These are phyloP conservation scores for Criorhina ranunculi DNA, from an alignment of 2,888 invertebrate species.

Conservation along the genomic window DNA sequence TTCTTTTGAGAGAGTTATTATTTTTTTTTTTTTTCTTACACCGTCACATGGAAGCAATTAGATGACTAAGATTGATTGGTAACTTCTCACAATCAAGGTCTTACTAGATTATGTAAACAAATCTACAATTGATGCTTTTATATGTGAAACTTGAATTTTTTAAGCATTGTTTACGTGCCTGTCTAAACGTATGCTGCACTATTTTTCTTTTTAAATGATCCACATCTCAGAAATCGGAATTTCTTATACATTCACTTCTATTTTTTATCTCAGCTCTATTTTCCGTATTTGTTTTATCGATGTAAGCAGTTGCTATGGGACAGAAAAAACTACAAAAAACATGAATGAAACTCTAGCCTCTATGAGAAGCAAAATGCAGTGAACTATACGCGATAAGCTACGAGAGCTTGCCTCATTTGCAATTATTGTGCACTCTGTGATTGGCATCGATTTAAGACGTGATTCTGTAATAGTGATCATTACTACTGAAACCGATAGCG, in stretches of 20 bases:
- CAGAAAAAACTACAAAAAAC: not conserved
- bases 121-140: conserved; percentile 38
- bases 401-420: conserved; percentile 8
- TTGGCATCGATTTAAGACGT: conserved; percentile 29
- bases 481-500: conserved; percentile 3
- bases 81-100: conserved; percentile 3
- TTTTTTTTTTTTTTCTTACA: conserved; percentile 10
- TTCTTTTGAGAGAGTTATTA: not conserved
- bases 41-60: conserved; percentile 30
- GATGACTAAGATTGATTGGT: not conserved
- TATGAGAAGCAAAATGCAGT: not conserved
- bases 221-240: conserved; percentile 9
- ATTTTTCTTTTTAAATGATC: not conserved
- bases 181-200: not conserved
- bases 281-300: conserved; percentile 19
- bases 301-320: conserved; percentile 28
- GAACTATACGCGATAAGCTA: conserved; percentile 14
- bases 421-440: conserved; percentile 8
- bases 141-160: conserved; percentile 7
- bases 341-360: not conserved
- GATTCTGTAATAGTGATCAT: conserved; percentile 16
- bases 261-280: not conserved
- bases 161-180: not conserved
- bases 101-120: conserved; percentile 15
- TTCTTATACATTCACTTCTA: not conserved